These are phyloP conservation scores for Falco berigora DNA, from an alignment of 2,797 vertebrate genomes.

Conservation along the genomic window DNA sequence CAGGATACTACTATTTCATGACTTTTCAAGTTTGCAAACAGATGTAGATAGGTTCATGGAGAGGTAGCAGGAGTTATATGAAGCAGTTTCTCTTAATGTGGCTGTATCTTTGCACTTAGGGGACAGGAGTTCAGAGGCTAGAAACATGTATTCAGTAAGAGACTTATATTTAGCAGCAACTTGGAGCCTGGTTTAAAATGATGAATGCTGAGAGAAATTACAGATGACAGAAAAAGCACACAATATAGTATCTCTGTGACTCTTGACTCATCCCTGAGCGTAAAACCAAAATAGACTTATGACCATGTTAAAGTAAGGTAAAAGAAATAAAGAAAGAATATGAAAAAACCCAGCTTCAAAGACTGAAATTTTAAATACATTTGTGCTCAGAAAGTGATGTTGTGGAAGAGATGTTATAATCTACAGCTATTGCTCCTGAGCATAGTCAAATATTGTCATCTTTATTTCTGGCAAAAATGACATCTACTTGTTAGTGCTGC, in stretches of 20 bases:
- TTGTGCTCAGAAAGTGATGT: background rate
- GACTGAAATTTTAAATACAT: background rate
- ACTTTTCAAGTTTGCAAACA: background rate
- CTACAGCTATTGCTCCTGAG: background rate
- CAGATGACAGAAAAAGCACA: conserved; percentile 34
- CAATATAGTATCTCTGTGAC: background rate
- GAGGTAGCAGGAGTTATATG: background rate
- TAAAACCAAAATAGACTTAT: conserved; percentile 9
- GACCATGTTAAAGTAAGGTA: background rate
- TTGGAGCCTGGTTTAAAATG: background rate
- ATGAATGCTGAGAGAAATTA: conserved; percentile 38
- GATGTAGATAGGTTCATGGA: background rate
- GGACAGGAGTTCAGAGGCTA: background rate
- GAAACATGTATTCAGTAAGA: background rate
- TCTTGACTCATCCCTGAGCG: background rate
- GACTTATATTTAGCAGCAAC: background rate
- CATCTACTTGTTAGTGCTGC: background rate
- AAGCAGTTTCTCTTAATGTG: background rate
- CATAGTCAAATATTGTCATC: background rate
- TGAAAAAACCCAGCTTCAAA: background rate
- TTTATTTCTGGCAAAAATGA: background rate
- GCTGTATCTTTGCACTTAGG: background rate
- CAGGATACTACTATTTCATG: background rate
- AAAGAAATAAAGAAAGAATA: background rate
- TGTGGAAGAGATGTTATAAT: background rate